Conservation (phyloP, 1,140 invertebrate genomes). For the Zaprionus davidi region DNA sequence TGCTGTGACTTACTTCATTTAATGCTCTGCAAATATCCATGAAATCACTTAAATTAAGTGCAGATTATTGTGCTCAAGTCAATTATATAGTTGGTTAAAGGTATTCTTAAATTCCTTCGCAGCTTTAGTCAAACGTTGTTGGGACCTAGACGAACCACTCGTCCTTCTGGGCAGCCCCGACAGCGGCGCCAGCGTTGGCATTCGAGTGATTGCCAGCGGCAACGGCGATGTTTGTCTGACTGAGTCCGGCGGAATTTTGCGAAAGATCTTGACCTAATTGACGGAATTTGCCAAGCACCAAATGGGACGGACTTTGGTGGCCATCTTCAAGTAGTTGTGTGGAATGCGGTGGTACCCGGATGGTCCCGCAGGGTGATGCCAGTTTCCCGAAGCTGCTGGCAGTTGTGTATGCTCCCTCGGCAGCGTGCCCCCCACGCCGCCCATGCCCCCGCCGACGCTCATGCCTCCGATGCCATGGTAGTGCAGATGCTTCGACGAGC, state of each 20-base stretch:
- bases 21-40: constrained; percentile 84
- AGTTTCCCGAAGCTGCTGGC: constrained; percentile 92
- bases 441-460: constrained; percentile 73
- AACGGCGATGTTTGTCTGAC: constrained; percentile 75
- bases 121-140: constrained; percentile 15
- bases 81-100: constrained; percentile 51
- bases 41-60: constrained; percentile 78
- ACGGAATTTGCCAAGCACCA: constrained; percentile 84
- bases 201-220: constrained; percentile 80
- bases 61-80: constrained; percentile 82
- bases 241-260: constrained; percentile 73
- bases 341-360: constrained; percentile 88
- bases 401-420: constrained; percentile 84
- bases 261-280: constrained; percentile 84
- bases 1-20: constrained; percentile 78
- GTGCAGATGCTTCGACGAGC: constrained; percentile 88
- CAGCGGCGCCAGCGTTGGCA: constrained; percentile 63
- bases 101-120: constrained; percentile 52
- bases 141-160: constrained; percentile 88
- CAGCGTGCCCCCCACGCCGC: constrained; percentile 80
- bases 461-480: constrained; percentile 67
- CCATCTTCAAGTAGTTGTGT: constrained; percentile 84
- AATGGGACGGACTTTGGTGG: constrained; percentile 85
- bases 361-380: constrained; percentile 95
- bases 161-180: constrained; percentile 87